Evolutionary conservation across 2,113 vertebrate species (phyloP).

Genomic region (Dicentrarchus labrax): DNA sequence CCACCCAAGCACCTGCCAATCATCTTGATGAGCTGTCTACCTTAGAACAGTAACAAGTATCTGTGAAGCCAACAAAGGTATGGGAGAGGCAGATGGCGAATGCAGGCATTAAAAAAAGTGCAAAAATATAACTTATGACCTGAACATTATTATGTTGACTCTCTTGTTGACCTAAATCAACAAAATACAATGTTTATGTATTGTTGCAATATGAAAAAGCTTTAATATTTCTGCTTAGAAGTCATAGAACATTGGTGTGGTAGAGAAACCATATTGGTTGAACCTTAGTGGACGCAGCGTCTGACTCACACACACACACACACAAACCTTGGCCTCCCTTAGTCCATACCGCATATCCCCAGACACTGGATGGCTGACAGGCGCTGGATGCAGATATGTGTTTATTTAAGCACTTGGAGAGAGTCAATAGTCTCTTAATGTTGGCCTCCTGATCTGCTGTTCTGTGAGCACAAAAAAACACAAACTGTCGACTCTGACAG

Average conservation of each 20-base stretch:
- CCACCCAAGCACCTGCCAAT: conserved; percentile 1
- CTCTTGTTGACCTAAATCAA: too few species aligned
- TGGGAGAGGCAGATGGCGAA: background rate
- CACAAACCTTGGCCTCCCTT: background rate
- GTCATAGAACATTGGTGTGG: background rate
- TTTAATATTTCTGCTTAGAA: background rate
- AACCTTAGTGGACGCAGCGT: background rate
- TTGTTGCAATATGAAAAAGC: background rate
- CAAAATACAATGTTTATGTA: background rate
- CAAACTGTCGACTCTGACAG: conserved; percentile 67
- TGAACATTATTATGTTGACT: background rate
- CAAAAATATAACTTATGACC: background rate
- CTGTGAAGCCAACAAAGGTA: background rate
- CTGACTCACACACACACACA: background rate
- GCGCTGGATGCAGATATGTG: conserved; percentile 60
- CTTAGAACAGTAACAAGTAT: background rate
- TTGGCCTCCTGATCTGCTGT: conserved; percentile 61
- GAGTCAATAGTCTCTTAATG: conserved; percentile 64
- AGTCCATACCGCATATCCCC: background rate
- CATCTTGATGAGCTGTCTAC: conserved; percentile 16
- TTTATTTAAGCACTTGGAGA: conserved; percentile 60
- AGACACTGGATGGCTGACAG: conserved; percentile 26
- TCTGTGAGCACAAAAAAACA: conserved; percentile 64
- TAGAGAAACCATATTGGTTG: too few species aligned
- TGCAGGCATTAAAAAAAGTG: background rate